These are phyloP conservation scores for Ophioninae sp. DNA, from an alignment of 2,888 invertebrate species.

Conservation along the genomic window DNA sequence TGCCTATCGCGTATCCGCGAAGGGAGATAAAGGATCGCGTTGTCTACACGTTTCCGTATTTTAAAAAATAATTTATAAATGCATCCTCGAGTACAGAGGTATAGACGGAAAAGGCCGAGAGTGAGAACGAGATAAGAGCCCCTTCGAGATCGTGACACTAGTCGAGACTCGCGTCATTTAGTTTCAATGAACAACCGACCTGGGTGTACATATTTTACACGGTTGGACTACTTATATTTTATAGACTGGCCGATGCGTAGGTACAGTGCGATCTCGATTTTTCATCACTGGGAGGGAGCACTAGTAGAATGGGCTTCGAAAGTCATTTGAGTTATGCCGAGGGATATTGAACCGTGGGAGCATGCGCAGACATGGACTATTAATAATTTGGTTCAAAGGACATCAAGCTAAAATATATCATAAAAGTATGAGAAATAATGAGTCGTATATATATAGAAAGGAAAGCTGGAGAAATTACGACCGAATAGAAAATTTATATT, in stretches of 20 bases:
- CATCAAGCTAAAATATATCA: no score
- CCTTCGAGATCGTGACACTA: slow-evolving; percentile 45
- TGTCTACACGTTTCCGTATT: slow-evolving; percentile 39
- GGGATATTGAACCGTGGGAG: no score
- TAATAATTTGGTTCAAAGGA: no score
- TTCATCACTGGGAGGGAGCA: no score
- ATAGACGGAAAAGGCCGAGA: slow-evolving; percentile 13
- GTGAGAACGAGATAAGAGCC: slow-evolving; percentile 47
- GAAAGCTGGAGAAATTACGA: no score
- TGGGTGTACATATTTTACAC: slow-evolving; percentile 17
- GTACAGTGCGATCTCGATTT: background rate
- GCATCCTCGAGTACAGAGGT: slow-evolving; percentile 12
- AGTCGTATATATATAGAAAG: no score
- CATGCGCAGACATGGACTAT: no score
- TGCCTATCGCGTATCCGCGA: slow-evolving; percentile 51
- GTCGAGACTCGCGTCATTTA: slow-evolving; percentile 47
- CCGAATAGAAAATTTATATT: no score
- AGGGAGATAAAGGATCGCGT: slow-evolving; percentile 60
- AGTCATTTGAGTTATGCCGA: no score
- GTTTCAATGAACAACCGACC: slow-evolving; percentile 50
- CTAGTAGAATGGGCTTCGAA: no score
- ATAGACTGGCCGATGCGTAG: background rate
- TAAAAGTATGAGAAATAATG: no score
- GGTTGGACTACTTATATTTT: background rate
- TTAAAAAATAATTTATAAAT: background rate